Percentiles rank a stretch among this genome's conserved stretches.
Evolutionary conservation across 1,140 invertebrate species (phyloP).

Genomic region (Nautilus pompilius): DNA sequence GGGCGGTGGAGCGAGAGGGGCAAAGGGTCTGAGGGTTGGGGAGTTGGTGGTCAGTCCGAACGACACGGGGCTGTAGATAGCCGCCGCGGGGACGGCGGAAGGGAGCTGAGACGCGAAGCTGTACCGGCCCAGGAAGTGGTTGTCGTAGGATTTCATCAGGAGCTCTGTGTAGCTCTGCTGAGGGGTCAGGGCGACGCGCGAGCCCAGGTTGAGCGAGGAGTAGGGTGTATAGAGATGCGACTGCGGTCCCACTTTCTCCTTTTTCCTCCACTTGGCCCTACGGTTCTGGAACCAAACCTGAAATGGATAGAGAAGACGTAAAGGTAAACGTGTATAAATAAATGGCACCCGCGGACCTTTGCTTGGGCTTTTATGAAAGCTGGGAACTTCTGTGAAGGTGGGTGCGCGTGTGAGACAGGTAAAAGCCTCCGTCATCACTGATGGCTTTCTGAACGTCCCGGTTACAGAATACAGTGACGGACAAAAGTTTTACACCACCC

Average conservation of each 20-base stretch:
- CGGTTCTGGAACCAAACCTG: conserved; percentile 99
- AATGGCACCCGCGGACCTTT: not conserved
- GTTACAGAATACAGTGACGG: not conserved
- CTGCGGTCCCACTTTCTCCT: conserved; percentile 72
- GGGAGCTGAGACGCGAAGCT: conserved; percentile 4
- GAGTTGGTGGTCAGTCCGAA: conserved; percentile 10
- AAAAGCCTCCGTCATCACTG: not conserved
- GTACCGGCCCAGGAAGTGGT: conserved; percentile 29
- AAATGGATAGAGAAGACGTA: conserved; percentile 11
- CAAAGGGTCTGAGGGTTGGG: conserved; percentile 25
- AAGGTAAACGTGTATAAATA: not conserved
- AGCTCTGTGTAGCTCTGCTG: conserved; percentile 61
- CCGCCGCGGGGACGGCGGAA: not conserved
- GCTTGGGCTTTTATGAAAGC: not conserved
- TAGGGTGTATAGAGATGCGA: conserved; percentile 87
- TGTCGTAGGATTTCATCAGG: conserved; percentile 75
- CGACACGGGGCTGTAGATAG: conserved; percentile 6
- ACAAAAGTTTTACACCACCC: not conserved
- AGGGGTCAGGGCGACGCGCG: conserved; percentile 59
- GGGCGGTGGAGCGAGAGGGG: conserved; percentile 40
- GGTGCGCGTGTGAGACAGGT: not conserved
- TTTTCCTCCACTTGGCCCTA: conserved; percentile 95
- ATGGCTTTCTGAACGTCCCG: not conserved
- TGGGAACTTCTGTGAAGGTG: not conserved
- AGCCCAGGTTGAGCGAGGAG: conserved; percentile 54